A percentile compares a stretch with the other conserved stretches of the same genome.
These are phyloP conservation scores for Microtus ochrogaster DNA, from an alignment of 2,113 vertebrate species.

Conservation along the genomic window DNA sequence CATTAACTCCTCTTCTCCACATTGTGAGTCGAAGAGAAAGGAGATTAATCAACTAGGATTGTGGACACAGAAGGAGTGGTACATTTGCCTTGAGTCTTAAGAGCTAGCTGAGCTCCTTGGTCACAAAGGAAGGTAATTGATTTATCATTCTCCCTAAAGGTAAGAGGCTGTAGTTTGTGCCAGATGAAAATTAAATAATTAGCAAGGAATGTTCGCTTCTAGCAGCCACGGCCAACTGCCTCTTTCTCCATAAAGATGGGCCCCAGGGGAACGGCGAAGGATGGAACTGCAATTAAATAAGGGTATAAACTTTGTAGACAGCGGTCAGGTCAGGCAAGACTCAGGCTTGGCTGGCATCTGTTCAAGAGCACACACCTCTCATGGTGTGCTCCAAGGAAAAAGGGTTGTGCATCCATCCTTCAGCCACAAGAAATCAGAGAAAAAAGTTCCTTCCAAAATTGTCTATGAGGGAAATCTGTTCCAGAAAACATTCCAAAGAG, in stretches of 20 bases:
- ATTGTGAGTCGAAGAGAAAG: slow-evolving; percentile 58
- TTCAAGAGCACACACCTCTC: not conserved
- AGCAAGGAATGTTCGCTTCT: slow-evolving; percentile 85
- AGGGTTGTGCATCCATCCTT: not conserved
- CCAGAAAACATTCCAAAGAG: not conserved
- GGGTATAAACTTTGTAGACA: slow-evolving; percentile 74
- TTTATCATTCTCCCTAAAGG: slow-evolving; percentile 83
- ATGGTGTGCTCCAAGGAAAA: not conserved
- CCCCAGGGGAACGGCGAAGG: slow-evolving; percentile 74
- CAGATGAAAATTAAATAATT: slow-evolving; percentile 87
- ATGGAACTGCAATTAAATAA: slow-evolving; percentile 83
- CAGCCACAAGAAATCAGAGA: not conserved
- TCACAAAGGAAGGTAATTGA: slow-evolving; percentile 83
- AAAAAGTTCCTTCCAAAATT: not conserved
- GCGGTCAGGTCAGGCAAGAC: slow-evolving; percentile 45
- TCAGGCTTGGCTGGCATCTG: slow-evolving; percentile 25
- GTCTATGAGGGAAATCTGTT: not conserved
- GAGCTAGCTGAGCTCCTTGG: slow-evolving; percentile 34
- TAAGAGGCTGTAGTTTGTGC: slow-evolving; percentile 82
- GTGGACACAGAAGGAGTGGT: slow-evolving; percentile 64
- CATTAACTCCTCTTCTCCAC: not conserved
- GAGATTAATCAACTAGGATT: slow-evolving; percentile 47
- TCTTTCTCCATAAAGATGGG: slow-evolving; percentile 84
- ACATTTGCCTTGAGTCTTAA: slow-evolving; percentile 82
- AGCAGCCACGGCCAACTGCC: slow-evolving; percentile 82